Conservation (phyloP, 2,113 vertebrate genomes). For the Oreochromis spilurus region DNA sequence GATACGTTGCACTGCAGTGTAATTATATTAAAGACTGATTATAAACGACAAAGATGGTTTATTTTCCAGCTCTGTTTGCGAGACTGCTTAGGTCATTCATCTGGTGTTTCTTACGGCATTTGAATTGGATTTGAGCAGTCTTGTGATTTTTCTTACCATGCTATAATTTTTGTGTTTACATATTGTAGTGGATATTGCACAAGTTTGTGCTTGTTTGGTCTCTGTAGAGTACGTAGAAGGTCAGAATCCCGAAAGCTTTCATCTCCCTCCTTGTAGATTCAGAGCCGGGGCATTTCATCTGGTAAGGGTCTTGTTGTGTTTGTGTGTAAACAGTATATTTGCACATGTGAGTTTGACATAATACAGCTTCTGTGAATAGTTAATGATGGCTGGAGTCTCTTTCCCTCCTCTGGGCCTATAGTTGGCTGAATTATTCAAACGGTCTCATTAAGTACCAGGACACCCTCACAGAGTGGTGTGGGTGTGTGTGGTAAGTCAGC, state of each 20-base stretch:
- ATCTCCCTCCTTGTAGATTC: neutral
- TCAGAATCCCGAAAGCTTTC: neutral
- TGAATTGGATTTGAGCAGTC: neutral
- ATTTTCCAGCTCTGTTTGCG: neutral
- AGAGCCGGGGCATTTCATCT: slow-evolving; percentile 9
- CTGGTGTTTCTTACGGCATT: neutral
- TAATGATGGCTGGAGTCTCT: slow-evolving; percentile 48
- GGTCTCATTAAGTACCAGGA: slow-evolving; percentile 58
- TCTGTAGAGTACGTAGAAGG: neutral
- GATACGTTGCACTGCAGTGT: neutral
- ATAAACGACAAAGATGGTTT: neutral
- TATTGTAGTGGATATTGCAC: neutral
- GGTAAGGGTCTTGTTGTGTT: slow-evolving; percentile 24
- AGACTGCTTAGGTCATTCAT: neutral
- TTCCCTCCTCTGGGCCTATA: slow-evolving; percentile 36
- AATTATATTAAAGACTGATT: neutral
- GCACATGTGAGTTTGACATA: slow-evolving; percentile 14
- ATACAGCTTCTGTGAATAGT: slow-evolving; percentile 61
- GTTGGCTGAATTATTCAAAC: slow-evolving; percentile 68
- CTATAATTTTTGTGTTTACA: neutral
- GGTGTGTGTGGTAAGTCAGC: neutral
- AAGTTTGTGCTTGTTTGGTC: neutral
- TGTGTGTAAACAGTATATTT: slow-evolving; percentile 16
- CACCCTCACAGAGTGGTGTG: neutral
- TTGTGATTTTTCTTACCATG: neutral